Evolutionary conservation across 2,888 invertebrate species (phyloP), one percentile per base, ranked within the genome.

Genomic region (Drosophila austrosaltans): DNA sequence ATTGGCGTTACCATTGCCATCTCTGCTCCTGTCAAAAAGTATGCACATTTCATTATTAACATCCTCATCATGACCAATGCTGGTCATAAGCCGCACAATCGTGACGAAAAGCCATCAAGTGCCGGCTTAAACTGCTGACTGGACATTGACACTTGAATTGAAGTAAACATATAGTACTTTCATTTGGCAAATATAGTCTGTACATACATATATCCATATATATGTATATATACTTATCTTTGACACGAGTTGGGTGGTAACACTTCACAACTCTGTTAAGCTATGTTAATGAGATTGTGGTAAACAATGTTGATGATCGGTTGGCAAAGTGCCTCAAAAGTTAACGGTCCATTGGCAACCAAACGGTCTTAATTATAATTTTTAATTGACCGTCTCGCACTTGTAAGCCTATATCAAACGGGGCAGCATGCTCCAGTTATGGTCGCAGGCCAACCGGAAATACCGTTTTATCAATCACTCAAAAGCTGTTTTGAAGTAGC

Each of bases 141-240:
- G 88, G 86, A 81, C 85, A 86, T 87, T 86, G 85, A 86, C 85
- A 86, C 88, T 86, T 82, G 88, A 68, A 75, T 68, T 63, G 69
- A 72, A 72, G 75, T 70, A 72, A 67, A 60, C 73, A 72, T 20
- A 39, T 54, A 61, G 70, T 75, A 87, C 87, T 84, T 87, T 87
- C 84, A 82, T 84, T 80, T 84, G 75, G 72, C 73, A 69, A 79
- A 78, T 53, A 61, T 39, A 22, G 53, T 67, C 6, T 32, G 32
- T 36, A 36, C 8, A 36, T 36, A 7, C 2, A 36, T 36, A 36
- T 16, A 16, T 16, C 16, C 2, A 36, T 8, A 10, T 1, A 36
- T 36, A 10, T 12, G 10, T 59, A 42, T 10, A 16, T 48, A 22
- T 22, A 7, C 3, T 4, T 25, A 12, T 48, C 6, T 48, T 3